phyloP scores from a whole-genome alignment of 2,113 vertebrate species.

The Tyto alba region DNA sequence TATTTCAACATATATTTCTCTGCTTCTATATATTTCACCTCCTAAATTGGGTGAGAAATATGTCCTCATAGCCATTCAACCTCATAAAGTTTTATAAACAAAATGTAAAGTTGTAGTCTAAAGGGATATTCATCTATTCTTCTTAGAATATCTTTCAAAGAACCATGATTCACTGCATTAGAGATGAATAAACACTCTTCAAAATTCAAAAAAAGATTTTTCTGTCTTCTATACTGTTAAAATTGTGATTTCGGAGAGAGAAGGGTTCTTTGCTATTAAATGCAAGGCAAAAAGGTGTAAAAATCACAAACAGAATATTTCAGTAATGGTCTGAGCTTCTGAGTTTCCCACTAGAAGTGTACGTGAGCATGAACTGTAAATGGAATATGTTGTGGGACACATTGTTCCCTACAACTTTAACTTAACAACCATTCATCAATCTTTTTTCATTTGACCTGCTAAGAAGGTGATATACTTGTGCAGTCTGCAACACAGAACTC shows the following conservation, averaged over 20 bases:
- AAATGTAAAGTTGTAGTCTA: neutral
- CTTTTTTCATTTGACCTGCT: neutral
- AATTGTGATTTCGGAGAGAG: neutral
- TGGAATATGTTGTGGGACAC: neutral
- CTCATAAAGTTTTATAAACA: neutral
- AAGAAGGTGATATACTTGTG: neutral
- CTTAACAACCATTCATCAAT: neutral
- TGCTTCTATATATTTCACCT: neutral
- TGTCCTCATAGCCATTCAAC: neutral
- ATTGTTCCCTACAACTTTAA: neutral
- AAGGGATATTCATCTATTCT: rapidly evolving
- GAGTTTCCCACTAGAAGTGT: neutral
- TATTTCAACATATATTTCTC: neutral
- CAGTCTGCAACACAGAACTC: neutral
- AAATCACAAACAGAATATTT: neutral
- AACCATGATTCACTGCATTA: neutral
- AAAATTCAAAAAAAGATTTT: neutral
- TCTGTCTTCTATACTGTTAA: neutral
- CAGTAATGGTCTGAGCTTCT: neutral
- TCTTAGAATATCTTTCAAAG: neutral
- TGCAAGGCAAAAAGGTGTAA: neutral
- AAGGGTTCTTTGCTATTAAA: neutral
- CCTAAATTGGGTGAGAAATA: neutral
- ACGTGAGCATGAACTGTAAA: neutral
- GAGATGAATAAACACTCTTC: neutral